Conservation (phyloP, 2,888 invertebrate genomes). For the Thalpophila matura region DNA sequence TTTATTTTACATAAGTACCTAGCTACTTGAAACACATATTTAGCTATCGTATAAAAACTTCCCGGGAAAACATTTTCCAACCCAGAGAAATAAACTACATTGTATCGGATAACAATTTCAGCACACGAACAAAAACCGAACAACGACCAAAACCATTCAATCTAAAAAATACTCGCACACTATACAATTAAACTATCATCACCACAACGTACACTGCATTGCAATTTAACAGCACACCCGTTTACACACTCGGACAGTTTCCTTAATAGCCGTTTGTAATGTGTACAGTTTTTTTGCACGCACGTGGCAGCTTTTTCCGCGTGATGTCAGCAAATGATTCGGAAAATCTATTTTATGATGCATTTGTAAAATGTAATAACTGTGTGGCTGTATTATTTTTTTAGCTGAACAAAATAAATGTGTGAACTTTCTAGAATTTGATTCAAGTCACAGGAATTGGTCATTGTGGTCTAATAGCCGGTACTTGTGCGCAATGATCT, state of each 20-base stretch:
- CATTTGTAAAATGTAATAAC: conserved; percentile 43
- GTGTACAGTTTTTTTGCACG: conserved; percentile 64
- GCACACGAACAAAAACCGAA: conserved; percentile 7
- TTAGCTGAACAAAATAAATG: conserved; percentile 9
- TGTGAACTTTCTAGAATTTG: background rate
- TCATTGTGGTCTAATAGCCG: conserved; percentile 4
- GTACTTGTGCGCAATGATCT: background rate
- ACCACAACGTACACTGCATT: conserved; percentile 54
- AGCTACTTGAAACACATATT: background rate
- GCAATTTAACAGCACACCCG: conserved; percentile 58
- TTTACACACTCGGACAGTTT: conserved; percentile 70
- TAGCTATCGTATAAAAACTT: background rate
- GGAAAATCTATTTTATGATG: conserved; percentile 71
- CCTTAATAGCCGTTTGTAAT: conserved; percentile 69
- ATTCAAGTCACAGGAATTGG: conserved; percentile 11
- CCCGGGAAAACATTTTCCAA: background rate
- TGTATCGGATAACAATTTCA: background rate
- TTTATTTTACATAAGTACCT: too few species aligned
- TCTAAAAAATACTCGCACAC: conserved; percentile 30
- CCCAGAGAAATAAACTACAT: conserved; percentile 2
- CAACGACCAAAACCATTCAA: conserved; percentile 20
- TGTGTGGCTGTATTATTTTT: background rate
- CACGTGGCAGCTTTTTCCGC: conserved; percentile 67
- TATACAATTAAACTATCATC: conserved; percentile 56
- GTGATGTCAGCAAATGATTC: conserved; percentile 67